A percentile compares a stretch with the other conserved stretches of the same genome.
Evolutionary conservation across 2,113 vertebrate genomes (phyloP).

Genomic region (pig (Sus scrofa)): T2T-Sscrofa CM000818.6:44031501-44032000

Average conservation of each 20-base stretch:
- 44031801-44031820: background rate
- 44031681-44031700: background rate
- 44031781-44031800: background rate
- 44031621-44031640: background rate
- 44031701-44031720: background rate
- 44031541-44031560: constrained; percentile 27
- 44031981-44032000: background rate
- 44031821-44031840: background rate
- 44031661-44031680: background rate
- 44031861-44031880: background rate
- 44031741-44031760: background rate
- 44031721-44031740: background rate
- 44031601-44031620: background rate
- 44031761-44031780: background rate
- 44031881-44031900: background rate
- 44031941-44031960: accelerated
- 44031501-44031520: background rate
- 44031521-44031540: background rate
- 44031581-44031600: background rate
- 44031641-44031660: background rate
- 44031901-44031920: background rate
- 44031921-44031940: background rate
- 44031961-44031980: background rate
- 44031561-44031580: background rate
- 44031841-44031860: background rate